Percentiles rank a stretch among this genome's conserved stretches.
phyloP scores from a whole-genome alignment of 1,140 invertebrate genomes.

The Ips typographus region DNA sequence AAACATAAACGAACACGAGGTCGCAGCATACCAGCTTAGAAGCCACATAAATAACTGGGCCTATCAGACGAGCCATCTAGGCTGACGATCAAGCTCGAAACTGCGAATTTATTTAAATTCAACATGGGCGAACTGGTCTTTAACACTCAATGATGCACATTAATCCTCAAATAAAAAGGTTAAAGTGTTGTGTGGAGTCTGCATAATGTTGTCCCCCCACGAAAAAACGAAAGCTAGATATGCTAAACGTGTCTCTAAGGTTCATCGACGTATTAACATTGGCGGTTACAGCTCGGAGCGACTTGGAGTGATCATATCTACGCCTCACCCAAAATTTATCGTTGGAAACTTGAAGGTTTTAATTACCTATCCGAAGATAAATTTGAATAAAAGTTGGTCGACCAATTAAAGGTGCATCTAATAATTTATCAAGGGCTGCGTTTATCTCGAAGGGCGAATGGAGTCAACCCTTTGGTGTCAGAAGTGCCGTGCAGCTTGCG shows the following conservation, averaged over 20 bases:
- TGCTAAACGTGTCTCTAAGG: slow-evolving; percentile 4
- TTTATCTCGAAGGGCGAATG: slow-evolving; percentile 14
- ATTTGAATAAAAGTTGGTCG: slow-evolving; percentile 10
- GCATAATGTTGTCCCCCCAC: not conserved
- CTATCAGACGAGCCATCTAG: slow-evolving; percentile 14
- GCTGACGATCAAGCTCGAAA: slow-evolving; percentile 6
- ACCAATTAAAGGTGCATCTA: slow-evolving; percentile 23
- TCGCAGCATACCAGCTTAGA: slow-evolving; percentile 12
- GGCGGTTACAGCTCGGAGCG: not conserved
- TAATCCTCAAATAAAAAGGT: slow-evolving; percentile 16
- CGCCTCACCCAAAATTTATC: not conserved
- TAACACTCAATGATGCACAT: slow-evolving; percentile 16
- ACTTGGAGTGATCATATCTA: not conserved
- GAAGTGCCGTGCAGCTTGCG: slow-evolving; percentile 18
- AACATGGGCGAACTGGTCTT: slow-evolving; percentile 20
- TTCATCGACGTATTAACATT: not conserved
- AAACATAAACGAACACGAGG: slow-evolving; percentile 3
- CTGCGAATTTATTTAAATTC: slow-evolving; percentile 21
- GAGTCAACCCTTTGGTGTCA: slow-evolving; percentile 25
- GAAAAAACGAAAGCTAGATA: not conserved
- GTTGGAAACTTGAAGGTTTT: not conserved
- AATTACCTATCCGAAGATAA: not conserved
- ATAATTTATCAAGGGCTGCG: slow-evolving; percentile 24
- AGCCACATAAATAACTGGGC: slow-evolving; percentile 4
- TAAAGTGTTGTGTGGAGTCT: slow-evolving; percentile 10